phyloP scores from a whole-genome alignment of 1,140 invertebrate species.

The Ceratosolen fusciceps region DNA sequence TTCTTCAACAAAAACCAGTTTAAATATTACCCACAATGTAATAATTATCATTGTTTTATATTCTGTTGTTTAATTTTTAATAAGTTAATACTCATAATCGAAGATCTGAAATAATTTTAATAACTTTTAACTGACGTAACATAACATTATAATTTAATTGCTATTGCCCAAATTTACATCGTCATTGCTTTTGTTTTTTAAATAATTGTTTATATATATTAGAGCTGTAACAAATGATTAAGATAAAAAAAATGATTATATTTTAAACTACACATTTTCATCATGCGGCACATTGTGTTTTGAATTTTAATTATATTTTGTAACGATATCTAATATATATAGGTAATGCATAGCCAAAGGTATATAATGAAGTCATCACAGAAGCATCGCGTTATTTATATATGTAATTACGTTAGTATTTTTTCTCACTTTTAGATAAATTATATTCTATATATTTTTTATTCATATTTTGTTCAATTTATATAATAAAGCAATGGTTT shows the following conservation, averaged over 20 bases:
- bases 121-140: not conserved
- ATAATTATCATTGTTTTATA: not conserved
- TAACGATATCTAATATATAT: constrained; percentile 41
- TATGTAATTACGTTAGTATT: constrained; percentile 36
- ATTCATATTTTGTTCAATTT: constrained; percentile 59
- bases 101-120: not conserved
- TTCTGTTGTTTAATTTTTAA: not conserved
- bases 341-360: constrained; percentile 50
- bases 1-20: not conserved
- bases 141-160: not conserved
- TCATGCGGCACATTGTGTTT: constrained; percentile 37
- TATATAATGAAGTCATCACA: constrained; percentile 70
- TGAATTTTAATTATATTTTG: constrained; percentile 22
- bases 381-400: constrained; percentile 68
- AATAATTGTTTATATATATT: not conserved
- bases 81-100: constrained; percentile 4
- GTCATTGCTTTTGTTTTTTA: not conserved
- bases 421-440: constrained; percentile 50
- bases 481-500: constrained; percentile 62
- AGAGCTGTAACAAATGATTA: constrained; percentile 28
- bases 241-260: constrained; percentile 39
- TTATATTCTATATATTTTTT: constrained; percentile 59
- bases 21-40: not conserved
- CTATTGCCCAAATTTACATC: constrained; percentile 11
- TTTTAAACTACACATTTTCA: not conserved